A percentile compares a stretch with the other conserved stretches of the same genome.
Conservation (phyloP, 2,113 vertebrate species). For the Mustelus asterias region DNA sequence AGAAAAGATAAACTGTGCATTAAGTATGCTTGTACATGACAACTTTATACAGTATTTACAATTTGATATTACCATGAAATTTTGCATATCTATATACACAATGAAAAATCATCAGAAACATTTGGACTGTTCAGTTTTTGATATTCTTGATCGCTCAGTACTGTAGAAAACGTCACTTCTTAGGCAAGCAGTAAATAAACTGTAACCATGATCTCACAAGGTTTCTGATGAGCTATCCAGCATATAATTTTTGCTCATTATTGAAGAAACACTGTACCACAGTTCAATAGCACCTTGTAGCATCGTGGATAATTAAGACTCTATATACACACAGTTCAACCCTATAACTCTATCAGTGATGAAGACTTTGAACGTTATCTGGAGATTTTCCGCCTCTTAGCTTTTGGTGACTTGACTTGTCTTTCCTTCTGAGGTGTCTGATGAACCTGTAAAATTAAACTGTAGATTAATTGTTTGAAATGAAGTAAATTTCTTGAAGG, state of each 20-base stretch:
- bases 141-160: conserved; percentile 80
- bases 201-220: conserved; percentile 62
- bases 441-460: conserved; percentile 57
- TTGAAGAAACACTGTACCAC: conserved; percentile 58
- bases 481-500: not conserved
- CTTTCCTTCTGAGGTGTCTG: conserved; percentile 88
- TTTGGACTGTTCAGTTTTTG: conserved; percentile 92
- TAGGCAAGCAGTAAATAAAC: conserved; percentile 80
- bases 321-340: conserved; percentile 52
- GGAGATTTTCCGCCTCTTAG: conserved; percentile 98
- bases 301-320: conserved; percentile 54
- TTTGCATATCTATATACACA: conserved; percentile 98
- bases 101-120: conserved; percentile 99
- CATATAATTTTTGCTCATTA: conserved; percentile 61
- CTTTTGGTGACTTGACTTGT: conserved; percentile 91
- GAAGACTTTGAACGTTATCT: conserved; percentile 96
- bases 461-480: not conserved
- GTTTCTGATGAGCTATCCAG: conserved; percentile 73
- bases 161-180: conserved; percentile 87
- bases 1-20: conserved; percentile 99
- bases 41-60: conserved; percentile 99
- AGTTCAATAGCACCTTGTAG: conserved; percentile 63
- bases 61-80: conserved; percentile 87
- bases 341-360: conserved; percentile 58
- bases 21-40: conserved; percentile 98